Conservation (phyloP, 1,140 invertebrate species). For the Caenorhabditis remanei region DNA sequence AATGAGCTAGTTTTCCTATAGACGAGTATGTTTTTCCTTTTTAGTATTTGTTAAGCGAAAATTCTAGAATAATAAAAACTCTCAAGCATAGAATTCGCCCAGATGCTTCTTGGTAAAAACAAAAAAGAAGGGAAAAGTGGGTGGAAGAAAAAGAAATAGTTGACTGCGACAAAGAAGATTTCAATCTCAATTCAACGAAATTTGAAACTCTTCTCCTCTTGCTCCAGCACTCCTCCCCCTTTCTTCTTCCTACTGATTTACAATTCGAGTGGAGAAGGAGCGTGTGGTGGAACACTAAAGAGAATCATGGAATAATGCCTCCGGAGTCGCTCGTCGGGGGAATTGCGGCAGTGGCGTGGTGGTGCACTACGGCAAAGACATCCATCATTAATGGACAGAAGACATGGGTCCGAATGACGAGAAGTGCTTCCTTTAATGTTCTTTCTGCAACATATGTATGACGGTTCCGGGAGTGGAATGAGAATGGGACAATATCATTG, state of each 20-base stretch:
- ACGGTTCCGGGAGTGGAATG: background rate
- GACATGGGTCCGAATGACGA: constrained; percentile 14
- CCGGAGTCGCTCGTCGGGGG: background rate
- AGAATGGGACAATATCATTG: background rate
- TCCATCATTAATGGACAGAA: constrained; percentile 52
- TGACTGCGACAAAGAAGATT: constrained; percentile 47
- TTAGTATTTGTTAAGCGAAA: background rate
- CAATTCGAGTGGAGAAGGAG: constrained; percentile 9
- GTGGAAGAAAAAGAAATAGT: background rate
- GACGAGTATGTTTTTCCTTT: background rate
- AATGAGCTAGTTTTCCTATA: background rate
- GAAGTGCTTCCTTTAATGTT: constrained; percentile 25
- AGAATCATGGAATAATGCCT: constrained; percentile 49
- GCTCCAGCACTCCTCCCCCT: background rate
- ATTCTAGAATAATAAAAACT: background rate
- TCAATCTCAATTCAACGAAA: constrained; percentile 50
- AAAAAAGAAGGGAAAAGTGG: constrained; percentile 1
- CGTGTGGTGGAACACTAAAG: constrained; percentile 10
- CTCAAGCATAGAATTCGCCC: background rate
- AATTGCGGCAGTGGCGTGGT: background rate
- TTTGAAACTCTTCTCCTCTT: constrained; percentile 50
- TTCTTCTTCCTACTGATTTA: constrained; percentile 28
- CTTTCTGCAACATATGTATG: constrained; percentile 18
- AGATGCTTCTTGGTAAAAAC: background rate
- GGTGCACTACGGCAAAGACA: constrained; percentile 40